Conservation (phyloP, 2,888 invertebrate species). For the Amitus sp. region DNA sequence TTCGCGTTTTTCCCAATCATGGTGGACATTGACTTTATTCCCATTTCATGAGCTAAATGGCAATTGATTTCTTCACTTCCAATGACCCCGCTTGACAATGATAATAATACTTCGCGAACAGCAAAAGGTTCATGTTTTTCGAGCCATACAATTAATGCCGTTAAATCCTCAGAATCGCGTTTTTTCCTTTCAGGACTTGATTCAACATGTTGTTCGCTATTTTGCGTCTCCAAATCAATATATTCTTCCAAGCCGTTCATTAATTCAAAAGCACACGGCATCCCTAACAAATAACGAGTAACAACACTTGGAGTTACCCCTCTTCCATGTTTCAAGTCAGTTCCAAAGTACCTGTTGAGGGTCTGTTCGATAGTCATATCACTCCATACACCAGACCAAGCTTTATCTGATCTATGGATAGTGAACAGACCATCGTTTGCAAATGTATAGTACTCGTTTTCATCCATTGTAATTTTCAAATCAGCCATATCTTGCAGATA, state of each 20-base stretch:
- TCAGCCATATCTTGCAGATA: constrained; percentile 58
- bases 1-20: neutral
- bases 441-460: constrained; percentile 11
- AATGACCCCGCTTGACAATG: neutral
- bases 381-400: constrained; percentile 33
- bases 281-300: neutral
- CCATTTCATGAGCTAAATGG: neutral
- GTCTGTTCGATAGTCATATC: constrained; percentile 41
- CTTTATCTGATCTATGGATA: constrained; percentile 30
- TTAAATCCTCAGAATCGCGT: neutral
- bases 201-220: neutral
- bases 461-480: constrained; percentile 37
- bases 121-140: neutral
- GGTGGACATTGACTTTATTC: neutral
- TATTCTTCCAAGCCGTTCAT: neutral
- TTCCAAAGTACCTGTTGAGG: constrained; percentile 38
- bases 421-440: constrained; percentile 27
- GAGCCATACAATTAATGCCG: neutral
- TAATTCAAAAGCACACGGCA: neutral
- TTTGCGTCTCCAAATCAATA: neutral
- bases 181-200: neutral
- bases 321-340: constrained; percentile 39
- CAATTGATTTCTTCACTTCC: neutral
- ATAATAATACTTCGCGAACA: neutral
- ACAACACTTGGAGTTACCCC: constrained; percentile 27